Base-by-base conservation (phyloP, 1,140 invertebrate genomes). In the Dreissena rostriformis region DNA sequence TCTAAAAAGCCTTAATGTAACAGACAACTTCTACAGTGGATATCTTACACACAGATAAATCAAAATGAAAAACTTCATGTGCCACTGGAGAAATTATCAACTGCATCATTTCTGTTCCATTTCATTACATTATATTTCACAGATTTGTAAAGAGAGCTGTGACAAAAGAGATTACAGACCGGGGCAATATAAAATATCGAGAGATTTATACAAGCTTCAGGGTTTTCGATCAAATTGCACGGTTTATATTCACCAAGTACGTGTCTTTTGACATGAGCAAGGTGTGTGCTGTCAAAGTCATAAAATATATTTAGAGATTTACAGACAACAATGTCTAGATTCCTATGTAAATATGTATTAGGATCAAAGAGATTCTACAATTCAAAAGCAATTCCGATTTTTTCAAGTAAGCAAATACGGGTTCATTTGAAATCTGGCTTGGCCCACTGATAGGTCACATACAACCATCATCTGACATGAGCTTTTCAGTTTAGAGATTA, bases 301-400 rank as follows among this genome's bases (percentile, higher is more conserved):
- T 61, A 74, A 74, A 74, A 57, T 55, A 73, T 82, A 75, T 75
- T 77, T 82, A 68, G 68, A 82, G 80, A 82, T 68, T 82, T 82
- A 82, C 26, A 52, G 80, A 82, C 57, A 82, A 82, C 66, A 75
- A 82, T 82, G 80, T 82, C 80, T 75, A 82, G 80, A 82, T 82
- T 28, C 61, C 49, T 82, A 71, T 52, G 55, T 72, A 82, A 82
- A 82, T 82, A 66, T 82, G 68, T 72, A 22, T 75, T 82, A 55
- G 80, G 80, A 82, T 82, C 80, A 82, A 82, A 82, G 80, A 74
- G 80, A 82, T 82, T 61, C 72, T 82, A 66, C 71, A 51, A 73
- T 82, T 82, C 80, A 82, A 82, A 82, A 75, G 53, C 71, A 67
- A 73, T 75, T 67, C 80, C 70, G 39, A 82, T 65, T 75, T 82